Percentiles rank a stretch among this genome's conserved stretches.
Evolutionary conservation across 1,140 invertebrate species (phyloP).

Genomic region (Heterodera carotae): DNA sequence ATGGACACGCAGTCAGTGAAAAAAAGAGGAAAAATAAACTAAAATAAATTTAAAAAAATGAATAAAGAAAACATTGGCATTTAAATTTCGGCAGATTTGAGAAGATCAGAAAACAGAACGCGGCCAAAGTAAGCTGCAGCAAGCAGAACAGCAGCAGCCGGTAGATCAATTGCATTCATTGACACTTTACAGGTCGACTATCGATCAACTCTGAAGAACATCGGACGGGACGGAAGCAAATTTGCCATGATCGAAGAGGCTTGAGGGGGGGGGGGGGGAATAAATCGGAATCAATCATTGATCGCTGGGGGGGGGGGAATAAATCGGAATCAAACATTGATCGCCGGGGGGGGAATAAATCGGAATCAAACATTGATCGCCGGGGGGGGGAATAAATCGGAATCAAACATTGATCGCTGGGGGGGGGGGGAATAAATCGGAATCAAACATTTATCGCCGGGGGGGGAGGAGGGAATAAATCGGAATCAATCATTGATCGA

Average conservation of each 20-base stretch:
- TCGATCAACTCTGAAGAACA: constrained; percentile 81
- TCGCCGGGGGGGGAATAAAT: constrained; percentile 14
- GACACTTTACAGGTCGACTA: constrained; percentile 96
- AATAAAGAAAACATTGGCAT: background rate
- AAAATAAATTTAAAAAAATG: background rate
- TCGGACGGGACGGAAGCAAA: constrained; percentile 67
- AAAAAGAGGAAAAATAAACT: background rate
- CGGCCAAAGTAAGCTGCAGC: constrained; percentile 28
- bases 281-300: constrained; percentile 26
- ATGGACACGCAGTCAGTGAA: constrained; percentile 75
- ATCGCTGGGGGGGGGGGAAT: constrained; percentile 12
- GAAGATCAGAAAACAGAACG: constrained; percentile 47
- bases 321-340: constrained; percentile 24
- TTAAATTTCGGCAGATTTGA: constrained; percentile 72
- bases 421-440: constrained; percentile 24
- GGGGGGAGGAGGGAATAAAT: constrained; percentile 18
- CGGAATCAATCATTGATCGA: constrained; percentile 21
- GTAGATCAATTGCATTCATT: constrained; percentile 66
- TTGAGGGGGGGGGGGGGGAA: constrained; percentile 20
- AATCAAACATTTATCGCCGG: constrained; percentile 6
- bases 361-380: constrained; percentile 14
- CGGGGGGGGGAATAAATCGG: constrained; percentile 22
- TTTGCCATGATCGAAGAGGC: constrained; percentile 89
- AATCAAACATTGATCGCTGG: constrained; percentile 7
- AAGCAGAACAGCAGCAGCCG: background rate